Conservation (phyloP, 2,113 vertebrate genomes). For the Xenopus laevis region DNA sequence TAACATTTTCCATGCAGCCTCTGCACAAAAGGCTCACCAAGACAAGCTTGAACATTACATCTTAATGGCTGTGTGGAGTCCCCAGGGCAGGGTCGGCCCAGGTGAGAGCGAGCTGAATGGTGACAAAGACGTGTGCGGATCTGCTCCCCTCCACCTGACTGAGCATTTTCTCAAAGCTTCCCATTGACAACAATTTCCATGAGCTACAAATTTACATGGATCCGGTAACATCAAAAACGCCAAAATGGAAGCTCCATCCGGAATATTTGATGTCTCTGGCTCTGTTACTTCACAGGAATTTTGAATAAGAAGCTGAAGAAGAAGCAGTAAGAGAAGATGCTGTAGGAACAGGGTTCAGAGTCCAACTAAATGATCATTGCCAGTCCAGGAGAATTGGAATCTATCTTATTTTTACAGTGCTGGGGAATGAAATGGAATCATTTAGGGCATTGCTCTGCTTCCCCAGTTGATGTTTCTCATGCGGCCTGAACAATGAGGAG, state of each 20-base stretch:
- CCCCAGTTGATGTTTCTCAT: constrained; percentile 55
- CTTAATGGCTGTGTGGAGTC: constrained; percentile 83
- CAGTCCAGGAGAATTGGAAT: not conserved
- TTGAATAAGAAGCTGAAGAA: constrained; percentile 54
- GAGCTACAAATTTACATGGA: constrained; percentile 96
- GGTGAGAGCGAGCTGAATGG: constrained; percentile 64
- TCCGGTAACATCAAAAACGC: constrained; percentile 96
- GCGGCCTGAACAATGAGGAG: constrained; percentile 35
- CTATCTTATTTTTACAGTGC: not conserved
- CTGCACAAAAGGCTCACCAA: constrained; percentile 79
- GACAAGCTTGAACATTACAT: constrained; percentile 82
- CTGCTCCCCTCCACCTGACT: constrained; percentile 64
- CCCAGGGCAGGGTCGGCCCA: constrained; percentile 79
- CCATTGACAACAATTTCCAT: constrained; percentile 89
- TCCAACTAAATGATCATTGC: constrained; percentile 9
- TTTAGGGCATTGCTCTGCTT: constrained; percentile 35
- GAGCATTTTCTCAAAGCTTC: constrained; percentile 85
- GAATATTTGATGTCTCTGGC: constrained; percentile 61
- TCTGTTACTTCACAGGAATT: constrained; percentile 53
- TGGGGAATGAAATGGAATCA: not conserved
- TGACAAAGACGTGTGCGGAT: constrained; percentile 76
- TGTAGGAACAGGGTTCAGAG: constrained; percentile 23
- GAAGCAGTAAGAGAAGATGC: constrained; percentile 54
- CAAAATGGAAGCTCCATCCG: constrained; percentile 91
- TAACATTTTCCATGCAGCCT: no score